A percentile compares a stretch with the other conserved stretches of the same genome.
These are phyloP conservation scores for Phrynocephalus vlangalii DNA, from an alignment of 2,797 vertebrate genomes.

Conservation along the genomic window DNA sequence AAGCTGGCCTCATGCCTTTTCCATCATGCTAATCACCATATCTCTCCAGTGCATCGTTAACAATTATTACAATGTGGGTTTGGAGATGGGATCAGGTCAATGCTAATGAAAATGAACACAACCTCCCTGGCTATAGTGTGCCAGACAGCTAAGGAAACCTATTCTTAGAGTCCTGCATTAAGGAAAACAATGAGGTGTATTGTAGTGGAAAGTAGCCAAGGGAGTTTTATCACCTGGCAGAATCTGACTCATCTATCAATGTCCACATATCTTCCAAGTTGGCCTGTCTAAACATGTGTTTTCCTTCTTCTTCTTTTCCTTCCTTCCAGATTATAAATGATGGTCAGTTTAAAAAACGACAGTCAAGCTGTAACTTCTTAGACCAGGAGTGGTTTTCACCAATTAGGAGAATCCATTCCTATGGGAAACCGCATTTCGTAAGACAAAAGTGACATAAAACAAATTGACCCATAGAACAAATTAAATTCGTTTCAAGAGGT, in stretches of 20 bases:
- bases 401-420: too few species aligned
- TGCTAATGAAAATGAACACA: slow-evolving; percentile 72
- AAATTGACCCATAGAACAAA: too few species aligned
- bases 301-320: neutral
- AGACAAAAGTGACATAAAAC: too few species aligned
- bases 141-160: slow-evolving; percentile 68
- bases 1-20: slow-evolving; percentile 61
- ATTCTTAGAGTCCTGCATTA: slow-evolving; percentile 61
- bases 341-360: neutral
- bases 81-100: slow-evolving; percentile 68
- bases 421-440: too few species aligned
- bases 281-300: slow-evolving; percentile 3
- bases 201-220: slow-evolving; percentile 48
- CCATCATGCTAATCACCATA: slow-evolving; percentile 60
- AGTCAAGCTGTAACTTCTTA: too few species aligned
- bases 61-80: slow-evolving; percentile 60
- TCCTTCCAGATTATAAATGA: neutral
- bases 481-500: too few species aligned
- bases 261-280: neutral
- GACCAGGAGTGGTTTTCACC: neutral
- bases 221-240: slow-evolving; percentile 49
- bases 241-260: slow-evolving; percentile 7
- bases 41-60: slow-evolving; percentile 67
- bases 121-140: slow-evolving; percentile 64
- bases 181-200: slow-evolving; percentile 45